A percentile compares a stretch with the other conserved stretches of the same genome.
These are phyloP conservation scores for Galago senegalensis DNA, from an alignment of 2,797 vertebrate species.

Conservation along the genomic window DNA sequence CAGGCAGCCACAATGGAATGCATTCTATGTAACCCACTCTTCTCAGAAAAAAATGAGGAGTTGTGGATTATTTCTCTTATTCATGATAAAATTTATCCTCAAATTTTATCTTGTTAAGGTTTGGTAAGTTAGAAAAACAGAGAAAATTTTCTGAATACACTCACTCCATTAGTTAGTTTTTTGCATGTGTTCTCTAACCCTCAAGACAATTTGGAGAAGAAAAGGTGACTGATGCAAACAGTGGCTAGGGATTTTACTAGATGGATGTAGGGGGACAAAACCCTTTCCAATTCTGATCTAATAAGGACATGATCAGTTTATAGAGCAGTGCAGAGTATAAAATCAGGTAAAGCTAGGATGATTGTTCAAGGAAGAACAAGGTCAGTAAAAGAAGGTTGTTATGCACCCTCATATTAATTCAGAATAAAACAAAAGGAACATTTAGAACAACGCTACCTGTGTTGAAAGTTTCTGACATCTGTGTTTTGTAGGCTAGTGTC, in stretches of 20 bases:
- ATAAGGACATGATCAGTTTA: not conserved
- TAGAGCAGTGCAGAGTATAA: not conserved
- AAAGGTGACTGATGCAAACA: not conserved
- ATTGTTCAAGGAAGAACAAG: not conserved
- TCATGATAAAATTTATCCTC: not conserved
- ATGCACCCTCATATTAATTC: too few species aligned
- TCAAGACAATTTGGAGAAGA: not conserved
- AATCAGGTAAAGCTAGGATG: not conserved
- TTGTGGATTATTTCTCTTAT: not conserved
- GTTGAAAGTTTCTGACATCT: not conserved
- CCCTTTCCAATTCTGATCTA: not conserved
- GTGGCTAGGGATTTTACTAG: not conserved
- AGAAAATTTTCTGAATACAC: not conserved
- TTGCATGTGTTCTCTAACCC: not conserved
- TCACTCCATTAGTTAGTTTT: not conserved
- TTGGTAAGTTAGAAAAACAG: not conserved
- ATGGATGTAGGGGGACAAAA: not conserved
- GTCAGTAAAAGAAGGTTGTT: not conserved
- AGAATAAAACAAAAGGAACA: not conserved
- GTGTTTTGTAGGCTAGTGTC: not conserved
- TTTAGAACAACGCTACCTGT: not conserved
- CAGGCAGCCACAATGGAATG: not conserved
- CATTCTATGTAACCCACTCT: not conserved
- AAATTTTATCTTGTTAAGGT: not conserved
- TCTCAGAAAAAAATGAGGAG: not conserved